A percentile compares a stretch with the other conserved stretches of the same genome.
Evolutionary conservation across 2,888 invertebrate genomes (phyloP).

Genomic region (Andrena bucephala): DNA sequence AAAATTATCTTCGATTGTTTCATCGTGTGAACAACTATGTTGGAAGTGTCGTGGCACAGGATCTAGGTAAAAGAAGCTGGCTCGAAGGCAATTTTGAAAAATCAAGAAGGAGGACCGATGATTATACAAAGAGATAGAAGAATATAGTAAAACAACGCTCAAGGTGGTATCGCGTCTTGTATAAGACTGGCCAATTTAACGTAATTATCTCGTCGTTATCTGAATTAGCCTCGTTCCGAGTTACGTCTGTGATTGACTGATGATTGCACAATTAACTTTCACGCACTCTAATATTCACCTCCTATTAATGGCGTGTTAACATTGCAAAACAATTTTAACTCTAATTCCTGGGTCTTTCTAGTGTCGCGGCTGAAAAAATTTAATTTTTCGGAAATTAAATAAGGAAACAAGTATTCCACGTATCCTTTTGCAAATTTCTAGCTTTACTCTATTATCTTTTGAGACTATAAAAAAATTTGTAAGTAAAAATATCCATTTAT

Average conservation of each 20-base stretch:
- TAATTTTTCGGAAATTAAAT: too few species aligned
- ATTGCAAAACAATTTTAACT: too few species aligned
- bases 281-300: too few species aligned
- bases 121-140: not conserved
- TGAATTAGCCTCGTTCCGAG: constrained; percentile 14
- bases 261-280: constrained; percentile 13
- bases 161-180: not conserved
- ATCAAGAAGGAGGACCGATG: not conserved
- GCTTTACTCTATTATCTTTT: too few species aligned
- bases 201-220: constrained; percentile 54
- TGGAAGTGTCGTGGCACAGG: not conserved
- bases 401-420: too few species aligned
- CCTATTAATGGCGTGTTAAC: too few species aligned
- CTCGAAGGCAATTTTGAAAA: not conserved
- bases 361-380: too few species aligned
- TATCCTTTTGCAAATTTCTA: too few species aligned
- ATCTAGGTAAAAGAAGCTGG: not conserved
- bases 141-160: not conserved
- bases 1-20: constrained; percentile 31
- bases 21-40: not conserved
- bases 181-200: constrained; percentile 56
- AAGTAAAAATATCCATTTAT: too few species aligned
- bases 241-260: not conserved
- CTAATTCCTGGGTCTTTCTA: too few species aligned
- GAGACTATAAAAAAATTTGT: too few species aligned